Evolutionary conservation across 2,888 invertebrate species (phyloP), one percentile per base, ranked within the genome.

Genomic region (Catocala fraxini): DNA sequence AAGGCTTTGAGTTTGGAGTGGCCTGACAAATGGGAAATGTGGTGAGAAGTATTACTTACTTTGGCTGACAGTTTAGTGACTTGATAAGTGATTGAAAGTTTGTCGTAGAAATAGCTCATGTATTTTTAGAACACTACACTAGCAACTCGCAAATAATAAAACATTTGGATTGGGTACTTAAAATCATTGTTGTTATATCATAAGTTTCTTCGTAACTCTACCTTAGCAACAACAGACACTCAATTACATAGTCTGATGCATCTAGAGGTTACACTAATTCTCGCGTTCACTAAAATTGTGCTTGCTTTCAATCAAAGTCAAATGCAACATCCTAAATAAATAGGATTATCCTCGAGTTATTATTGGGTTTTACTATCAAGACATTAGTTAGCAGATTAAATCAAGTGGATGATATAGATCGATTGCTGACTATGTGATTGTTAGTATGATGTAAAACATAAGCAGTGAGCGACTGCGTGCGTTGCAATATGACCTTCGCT

Each of bases 371-470:
- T 65, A 79, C 74, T 86, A 87, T 85, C 85, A 85, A 80, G 82
- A 86, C 84, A 80, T 85, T 85, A 82, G 80, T 84, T 82, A 82
- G 78, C 58, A 84, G 86, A 90, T 89, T 87, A 88, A 84, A 87
- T 89, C 86, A 82, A 90, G 88, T 86, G 86, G 80, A 75, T 81
- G 80, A 82, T 89, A 89, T 88, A 84, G 86, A 90, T 88, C 83
- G 83, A 79, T 70, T 75, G 79, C 70, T 85, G 82, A 87, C 85
- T 85, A 84, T 81, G 72, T 71, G 66, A 68, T 68, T 68, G 73
- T 65, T 70, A 68, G 56, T 63, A 51, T 71, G 78, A 77, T 68
- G 70, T 68, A 74, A 79, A 76, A 65, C 72, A 75, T 68, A 65
- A 69, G 51, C 68, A 56, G 53, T 59, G 51, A 66, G 62, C 56